Evolutionary conservation across 2,797 vertebrate genomes (phyloP), one percentile per base, ranked within the genome.

Genomic region (Syndactyla subalaris): DNA sequence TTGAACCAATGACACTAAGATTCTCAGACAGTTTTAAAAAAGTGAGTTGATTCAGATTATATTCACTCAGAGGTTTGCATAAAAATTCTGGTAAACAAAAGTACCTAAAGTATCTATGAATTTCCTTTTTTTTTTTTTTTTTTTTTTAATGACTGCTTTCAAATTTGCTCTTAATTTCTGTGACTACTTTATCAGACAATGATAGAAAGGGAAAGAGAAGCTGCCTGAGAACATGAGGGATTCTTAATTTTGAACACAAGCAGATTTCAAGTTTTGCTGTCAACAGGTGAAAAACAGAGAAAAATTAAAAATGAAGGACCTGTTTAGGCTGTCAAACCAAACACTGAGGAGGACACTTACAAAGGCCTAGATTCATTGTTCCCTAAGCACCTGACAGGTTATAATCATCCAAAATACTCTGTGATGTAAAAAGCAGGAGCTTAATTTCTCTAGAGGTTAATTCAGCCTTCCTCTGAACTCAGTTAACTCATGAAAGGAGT

Each of bases 381-480:
- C 38, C 34, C 38, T 71, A 43, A 87, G 10, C 15, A 54, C 3
- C 17, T 82, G 30, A 22, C 11, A 62, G 10, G 4, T n/a, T 70
- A 62, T 57, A 73, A 65, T 66, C 1, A 49, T 62, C 41, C 7
- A 66, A 89, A 94, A 62, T 90, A 54, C 18, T 79, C 16, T 13
- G 1, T 58, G 17, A 43, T 36, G 24, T 49, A 85, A 92, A 70
- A 88, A 59, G 13, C 6, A 1, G 14, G 20, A 80, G 17, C 4
- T 51, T 91, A 79, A 91, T 89, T 92, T 91, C 67, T 95, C 63
- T 36, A 43, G 85, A 78, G 30, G 38, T 68, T 81, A 78, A 81
- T 65, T 88, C 77, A 78, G 13, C 7, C 30, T 85, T 92, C 15
- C 11, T 66, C 54, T 89, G 55, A 72, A 72, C 30, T 91, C 30